Conservation (phyloP, 2,113 vertebrate species). For the Ardeotis arabs region DNA sequence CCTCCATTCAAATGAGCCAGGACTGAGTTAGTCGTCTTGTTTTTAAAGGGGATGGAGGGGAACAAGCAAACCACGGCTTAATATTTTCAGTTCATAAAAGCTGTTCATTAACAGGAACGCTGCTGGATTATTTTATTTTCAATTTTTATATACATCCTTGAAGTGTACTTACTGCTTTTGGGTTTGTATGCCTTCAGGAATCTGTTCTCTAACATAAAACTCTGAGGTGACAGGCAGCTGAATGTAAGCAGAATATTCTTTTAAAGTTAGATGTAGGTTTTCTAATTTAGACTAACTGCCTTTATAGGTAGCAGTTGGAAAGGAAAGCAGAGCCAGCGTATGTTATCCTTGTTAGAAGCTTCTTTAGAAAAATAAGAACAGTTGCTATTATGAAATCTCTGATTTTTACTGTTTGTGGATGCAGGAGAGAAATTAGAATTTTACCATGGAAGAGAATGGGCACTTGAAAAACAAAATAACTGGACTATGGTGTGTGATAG, state of each 20-base stretch:
- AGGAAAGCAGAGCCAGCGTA: background rate
- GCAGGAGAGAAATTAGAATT: background rate
- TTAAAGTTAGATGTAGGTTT: background rate
- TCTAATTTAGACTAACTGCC: background rate
- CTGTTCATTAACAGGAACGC: background rate
- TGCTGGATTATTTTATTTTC: background rate
- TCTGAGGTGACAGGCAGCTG: background rate
- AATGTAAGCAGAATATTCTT: background rate
- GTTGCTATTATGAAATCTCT: background rate
- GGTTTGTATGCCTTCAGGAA: background rate
- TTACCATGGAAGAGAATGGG: background rate
- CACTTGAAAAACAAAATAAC: background rate
- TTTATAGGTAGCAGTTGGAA: background rate
- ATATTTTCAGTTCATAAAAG: background rate
- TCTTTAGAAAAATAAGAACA: background rate
- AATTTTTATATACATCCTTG: background rate
- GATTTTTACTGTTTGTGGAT: background rate
- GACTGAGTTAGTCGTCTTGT: background rate
- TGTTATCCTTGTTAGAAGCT: background rate
- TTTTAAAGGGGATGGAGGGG: rapidly evolving
- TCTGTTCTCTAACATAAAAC: background rate
- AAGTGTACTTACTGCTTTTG: background rate
- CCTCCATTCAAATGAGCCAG: background rate
- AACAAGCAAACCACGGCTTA: background rate
- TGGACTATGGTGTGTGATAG: rapidly evolving